phyloP scores from a whole-genome alignment of 2,888 invertebrate species.

The Nineta flava region DNA sequence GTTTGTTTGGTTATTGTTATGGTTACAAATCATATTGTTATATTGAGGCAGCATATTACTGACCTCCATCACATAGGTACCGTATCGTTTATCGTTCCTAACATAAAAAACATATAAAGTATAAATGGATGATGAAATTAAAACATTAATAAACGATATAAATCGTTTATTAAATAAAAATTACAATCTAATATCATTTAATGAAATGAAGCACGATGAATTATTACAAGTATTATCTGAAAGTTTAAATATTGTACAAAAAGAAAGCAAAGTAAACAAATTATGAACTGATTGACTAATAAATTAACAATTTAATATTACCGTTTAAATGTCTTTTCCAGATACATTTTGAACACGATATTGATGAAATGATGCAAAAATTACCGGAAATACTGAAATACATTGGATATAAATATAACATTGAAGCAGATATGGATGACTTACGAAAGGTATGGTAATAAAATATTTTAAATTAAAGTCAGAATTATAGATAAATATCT shows the following conservation, averaged over 20 bases:
- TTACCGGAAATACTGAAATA: not conserved
- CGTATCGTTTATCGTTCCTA: too few relatives aligned
- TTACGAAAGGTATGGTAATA: not conserved
- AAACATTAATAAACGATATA: constrained; percentile 41
- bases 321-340: not conserved
- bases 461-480: not conserved
- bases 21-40: too few relatives aligned
- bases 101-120: too few relatives aligned
- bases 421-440: not conserved
- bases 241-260: constrained; percentile 35
- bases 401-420: not conserved
- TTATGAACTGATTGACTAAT: not conserved
- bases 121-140: constrained; percentile 2
- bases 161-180: constrained; percentile 55
- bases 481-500: too few relatives aligned
- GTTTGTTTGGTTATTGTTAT: too few relatives aligned
- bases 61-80: too few relatives aligned
- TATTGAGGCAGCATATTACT: too few relatives aligned
- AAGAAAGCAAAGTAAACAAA: not conserved
- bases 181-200: constrained; percentile 73
- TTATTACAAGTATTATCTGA: constrained; percentile 63
- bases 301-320: not conserved
- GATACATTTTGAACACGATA: not conserved
- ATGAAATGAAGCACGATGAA: constrained; percentile 57
- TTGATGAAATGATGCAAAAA: not conserved